Conservation (phyloP, 2,113 vertebrate genomes). For the Tragelaphus imberbis region DNA sequence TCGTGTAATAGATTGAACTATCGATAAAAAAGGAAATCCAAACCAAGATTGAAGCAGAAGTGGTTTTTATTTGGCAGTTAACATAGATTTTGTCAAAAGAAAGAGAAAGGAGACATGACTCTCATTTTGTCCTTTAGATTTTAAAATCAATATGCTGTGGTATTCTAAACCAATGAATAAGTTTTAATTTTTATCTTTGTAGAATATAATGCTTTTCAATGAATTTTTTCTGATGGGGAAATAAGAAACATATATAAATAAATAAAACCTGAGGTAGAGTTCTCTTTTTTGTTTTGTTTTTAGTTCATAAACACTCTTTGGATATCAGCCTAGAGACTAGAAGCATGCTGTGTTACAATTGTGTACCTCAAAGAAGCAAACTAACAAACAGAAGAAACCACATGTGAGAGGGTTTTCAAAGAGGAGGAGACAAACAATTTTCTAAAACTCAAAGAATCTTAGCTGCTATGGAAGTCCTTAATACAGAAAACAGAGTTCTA, state of each 20-base stretch:
- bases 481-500: background rate
- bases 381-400: background rate
- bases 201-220: background rate
- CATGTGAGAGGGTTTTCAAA: background rate
- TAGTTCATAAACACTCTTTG: background rate
- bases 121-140: background rate
- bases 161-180: background rate
- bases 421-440: background rate
- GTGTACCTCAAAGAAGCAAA: background rate
- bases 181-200: background rate
- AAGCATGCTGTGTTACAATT: background rate
- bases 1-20: background rate
- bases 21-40: background rate
- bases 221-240: background rate
- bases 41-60: background rate
- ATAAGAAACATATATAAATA: background rate
- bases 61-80: background rate
- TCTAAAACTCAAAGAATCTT: background rate
- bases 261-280: background rate
- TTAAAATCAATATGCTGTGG: background rate
- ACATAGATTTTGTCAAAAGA: background rate
- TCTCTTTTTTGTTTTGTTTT: background rate
- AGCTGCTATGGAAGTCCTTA: background rate
- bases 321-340: background rate
- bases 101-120: background rate